Percentiles rank a stretch among this genome's conserved stretches.
These are phyloP conservation scores for Melipona quadrifasciata DNA, from an alignment of 1,140 invertebrate genomes.

Conservation along the genomic window DNA sequence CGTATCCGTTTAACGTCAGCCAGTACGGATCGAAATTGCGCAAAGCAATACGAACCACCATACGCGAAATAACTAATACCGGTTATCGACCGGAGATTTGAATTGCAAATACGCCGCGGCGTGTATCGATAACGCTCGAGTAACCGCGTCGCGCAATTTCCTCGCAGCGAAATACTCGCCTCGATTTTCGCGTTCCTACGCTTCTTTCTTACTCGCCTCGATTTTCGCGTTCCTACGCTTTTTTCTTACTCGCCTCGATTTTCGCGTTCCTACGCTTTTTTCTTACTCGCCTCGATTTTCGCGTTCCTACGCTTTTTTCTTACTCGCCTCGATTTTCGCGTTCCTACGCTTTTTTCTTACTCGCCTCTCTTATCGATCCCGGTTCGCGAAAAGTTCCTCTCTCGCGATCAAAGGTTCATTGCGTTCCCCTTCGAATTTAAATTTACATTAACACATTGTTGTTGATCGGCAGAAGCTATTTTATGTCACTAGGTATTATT, in stretches of 20 bases:
- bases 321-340: too few relatives aligned
- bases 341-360: not conserved
- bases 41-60: not conserved
- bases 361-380: not conserved
- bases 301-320: not conserved
- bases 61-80: not conserved
- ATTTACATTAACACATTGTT: not conserved
- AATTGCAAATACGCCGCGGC: conserved; percentile 9
- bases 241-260: too few relatives aligned
- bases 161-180: not conserved
- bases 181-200: not conserved
- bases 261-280: not conserved
- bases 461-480: too few relatives aligned
- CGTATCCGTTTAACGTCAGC: not conserved
- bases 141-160: conserved; percentile 6
- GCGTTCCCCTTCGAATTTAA: not conserved
- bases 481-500: too few relatives aligned
- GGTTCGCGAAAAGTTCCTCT: not conserved
- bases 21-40: not conserved
- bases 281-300: not conserved
- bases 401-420: not conserved
- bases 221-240: too few relatives aligned
- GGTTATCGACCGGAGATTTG: conserved; percentile 6
- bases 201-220: not conserved
- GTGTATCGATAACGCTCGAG: conserved; percentile 13